phyloP scores from a whole-genome alignment of 2,113 vertebrate genomes.

The Alethe castanea region DNA sequence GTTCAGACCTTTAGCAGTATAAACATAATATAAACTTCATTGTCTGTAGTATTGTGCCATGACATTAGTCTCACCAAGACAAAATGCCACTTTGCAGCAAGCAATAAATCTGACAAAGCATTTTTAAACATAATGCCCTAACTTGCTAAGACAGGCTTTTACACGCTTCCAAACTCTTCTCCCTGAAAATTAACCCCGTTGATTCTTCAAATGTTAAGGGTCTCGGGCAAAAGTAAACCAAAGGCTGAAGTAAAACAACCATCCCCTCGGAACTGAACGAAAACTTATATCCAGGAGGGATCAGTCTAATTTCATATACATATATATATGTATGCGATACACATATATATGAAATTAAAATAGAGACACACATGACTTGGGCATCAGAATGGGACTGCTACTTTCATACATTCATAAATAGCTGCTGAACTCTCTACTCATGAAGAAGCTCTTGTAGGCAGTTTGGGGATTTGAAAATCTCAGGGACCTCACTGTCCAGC shows the following conservation, averaged over 20 bases:
- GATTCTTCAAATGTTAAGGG: conserved; percentile 78
- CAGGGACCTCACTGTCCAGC: conserved; percentile 97
- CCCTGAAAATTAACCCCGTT: conserved; percentile 77
- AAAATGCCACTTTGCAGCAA: conserved; percentile 80
- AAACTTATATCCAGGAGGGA: conserved; percentile 64
- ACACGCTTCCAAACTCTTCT: conserved; percentile 78
- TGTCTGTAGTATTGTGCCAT: conserved; percentile 64
- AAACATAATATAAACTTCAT: conserved; percentile 64
- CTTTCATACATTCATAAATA: conserved; percentile 84
- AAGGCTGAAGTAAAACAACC: conserved; percentile 78
- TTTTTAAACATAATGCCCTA: conserved; percentile 82
- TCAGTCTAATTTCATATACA: conserved; percentile 72
- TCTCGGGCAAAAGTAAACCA: conserved; percentile 76
- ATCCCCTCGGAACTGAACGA: conserved; percentile 67
- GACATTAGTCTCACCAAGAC: conserved; percentile 65
- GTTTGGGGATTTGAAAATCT: conserved; percentile 98
- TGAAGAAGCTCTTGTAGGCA: conserved; percentile 99
- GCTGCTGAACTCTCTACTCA: conserved; percentile 85
- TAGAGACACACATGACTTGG: conserved; percentile 71
- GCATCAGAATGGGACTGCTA: conserved; percentile 75
- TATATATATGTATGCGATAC: conserved; percentile 70
- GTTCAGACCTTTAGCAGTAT: conserved; percentile 66
- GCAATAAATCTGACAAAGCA: conserved; percentile 77
- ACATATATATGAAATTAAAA: conserved; percentile 74
- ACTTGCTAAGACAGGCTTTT: conserved; percentile 78